Conservation (phyloP, 2,113 vertebrate genomes). For the Motacilla tschutschensis region DNA sequence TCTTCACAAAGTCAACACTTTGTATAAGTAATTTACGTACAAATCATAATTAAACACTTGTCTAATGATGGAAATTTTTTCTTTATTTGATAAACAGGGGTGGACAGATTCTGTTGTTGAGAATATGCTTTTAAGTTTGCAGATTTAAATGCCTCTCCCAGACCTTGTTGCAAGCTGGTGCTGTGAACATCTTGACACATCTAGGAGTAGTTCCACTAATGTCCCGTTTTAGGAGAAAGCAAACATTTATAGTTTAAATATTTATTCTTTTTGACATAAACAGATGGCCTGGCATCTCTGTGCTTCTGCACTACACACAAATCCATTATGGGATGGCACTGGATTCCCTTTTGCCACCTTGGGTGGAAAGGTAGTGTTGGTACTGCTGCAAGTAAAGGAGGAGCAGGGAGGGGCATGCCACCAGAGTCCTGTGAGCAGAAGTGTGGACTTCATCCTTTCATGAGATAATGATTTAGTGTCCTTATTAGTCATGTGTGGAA, state of each 20-base stretch:
- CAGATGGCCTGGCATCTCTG: conserved; percentile 48
- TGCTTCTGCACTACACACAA: conserved; percentile 24
- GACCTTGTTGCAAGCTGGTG: conserved; percentile 68
- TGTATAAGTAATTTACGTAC: conserved; percentile 10
- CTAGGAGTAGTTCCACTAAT: conserved; percentile 35
- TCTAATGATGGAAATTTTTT: neutral
- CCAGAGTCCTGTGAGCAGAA: neutral
- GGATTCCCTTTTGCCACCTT: neutral
- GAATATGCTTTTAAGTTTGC: conserved; percentile 8
- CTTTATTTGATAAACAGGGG: conserved; percentile 47
- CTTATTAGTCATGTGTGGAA: conserved; percentile 2
- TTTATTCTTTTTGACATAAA: conserved; percentile 24
- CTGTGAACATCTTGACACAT: conserved; percentile 37
- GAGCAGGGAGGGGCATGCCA: neutral
- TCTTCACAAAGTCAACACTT: conserved; percentile 24
- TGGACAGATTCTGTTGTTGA: neutral
- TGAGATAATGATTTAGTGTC: conserved; percentile 14
- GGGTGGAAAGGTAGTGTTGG: neutral
- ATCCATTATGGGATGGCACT: neutral
- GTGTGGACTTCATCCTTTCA: conserved; percentile 14
- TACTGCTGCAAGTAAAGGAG: neutral
- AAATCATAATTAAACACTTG: conserved; percentile 40
- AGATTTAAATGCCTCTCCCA: conserved; percentile 50
- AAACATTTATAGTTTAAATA: conserved; percentile 34
- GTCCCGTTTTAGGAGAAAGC: conserved; percentile 4